Conservation (phyloP, 2,113 vertebrate species). For the Pelobates fuscus region DNA sequence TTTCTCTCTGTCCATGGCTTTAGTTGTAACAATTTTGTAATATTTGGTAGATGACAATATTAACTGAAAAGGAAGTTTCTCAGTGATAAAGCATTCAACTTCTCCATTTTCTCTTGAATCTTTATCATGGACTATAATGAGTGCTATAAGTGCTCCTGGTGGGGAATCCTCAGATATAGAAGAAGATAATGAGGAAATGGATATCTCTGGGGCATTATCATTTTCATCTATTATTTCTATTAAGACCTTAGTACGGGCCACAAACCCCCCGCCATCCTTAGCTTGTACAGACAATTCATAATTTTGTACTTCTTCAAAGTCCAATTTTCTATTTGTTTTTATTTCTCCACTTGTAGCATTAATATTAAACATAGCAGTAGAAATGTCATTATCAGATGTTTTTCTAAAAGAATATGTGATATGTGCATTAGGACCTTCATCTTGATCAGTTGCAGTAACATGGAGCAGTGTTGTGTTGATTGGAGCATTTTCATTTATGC, state of each 20-base stretch:
- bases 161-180: slow-evolving; percentile 65
- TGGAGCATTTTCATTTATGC: slow-evolving; percentile 55
- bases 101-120: slow-evolving; percentile 55
- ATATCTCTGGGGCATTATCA: slow-evolving; percentile 75
- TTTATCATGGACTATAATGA: slow-evolving; percentile 69
- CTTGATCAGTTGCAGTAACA: slow-evolving; percentile 57
- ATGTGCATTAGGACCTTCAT: slow-evolving; percentile 55
- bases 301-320: slow-evolving; percentile 54
- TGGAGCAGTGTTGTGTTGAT: slow-evolving; percentile 16
- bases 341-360: slow-evolving; percentile 52
- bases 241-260: slow-evolving; percentile 62
- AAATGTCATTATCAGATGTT: slow-evolving; percentile 54
- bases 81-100: slow-evolving; percentile 60
- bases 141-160: slow-evolving; percentile 66
- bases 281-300: slow-evolving; percentile 64
- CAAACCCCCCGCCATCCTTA: slow-evolving; percentile 58
- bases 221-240: slow-evolving; percentile 74
- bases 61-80: slow-evolving; percentile 53
- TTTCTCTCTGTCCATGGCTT: slow-evolving; percentile 61
- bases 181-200: slow-evolving; percentile 65
- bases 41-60: slow-evolving; percentile 56
- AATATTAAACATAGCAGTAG: slow-evolving; percentile 24
- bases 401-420: slow-evolving; percentile 58
- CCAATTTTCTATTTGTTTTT: slow-evolving; percentile 52
- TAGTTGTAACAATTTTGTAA: slow-evolving; percentile 61